A percentile compares a stretch with the other conserved stretches of the same genome.
phyloP scores from a whole-genome alignment of 2,113 vertebrate species.

The Electrona antarctica region DNA sequence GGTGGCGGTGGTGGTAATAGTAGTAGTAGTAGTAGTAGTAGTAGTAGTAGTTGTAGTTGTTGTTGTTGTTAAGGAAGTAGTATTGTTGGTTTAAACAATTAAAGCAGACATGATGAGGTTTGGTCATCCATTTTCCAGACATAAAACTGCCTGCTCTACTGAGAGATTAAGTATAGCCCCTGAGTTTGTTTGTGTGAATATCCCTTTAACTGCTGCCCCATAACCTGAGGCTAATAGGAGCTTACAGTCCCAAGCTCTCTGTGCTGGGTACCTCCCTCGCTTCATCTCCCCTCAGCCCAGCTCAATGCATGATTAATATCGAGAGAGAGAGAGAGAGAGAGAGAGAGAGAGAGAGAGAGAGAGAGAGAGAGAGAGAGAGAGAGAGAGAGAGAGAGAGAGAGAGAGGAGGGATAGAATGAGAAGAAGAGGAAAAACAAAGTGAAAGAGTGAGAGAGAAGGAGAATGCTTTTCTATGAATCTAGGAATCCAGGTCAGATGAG shows the following conservation, averaged over 20 bases:
- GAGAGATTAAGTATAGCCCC: neutral
- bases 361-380: neutral
- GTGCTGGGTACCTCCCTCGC: slow-evolving; percentile 18
- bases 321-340: neutral
- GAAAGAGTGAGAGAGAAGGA: neutral
- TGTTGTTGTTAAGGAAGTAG: no score
- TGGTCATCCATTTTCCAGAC: neutral
- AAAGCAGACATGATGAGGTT: no score
- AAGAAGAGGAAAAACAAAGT: neutral
- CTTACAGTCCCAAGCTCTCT: slow-evolving; percentile 2
- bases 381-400: slow-evolving; percentile 2
- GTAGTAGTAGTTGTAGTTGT: no score
- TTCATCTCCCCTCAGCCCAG: slow-evolving; percentile 5
- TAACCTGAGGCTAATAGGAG: slow-evolving; percentile 40
- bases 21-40: no score
- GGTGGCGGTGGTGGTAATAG: no score
- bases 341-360: neutral
- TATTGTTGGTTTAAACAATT: no score
- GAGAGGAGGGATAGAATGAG: slow-evolving; percentile 27
- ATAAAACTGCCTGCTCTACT: neutral
- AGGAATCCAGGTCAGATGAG: slow-evolving; percentile 61
- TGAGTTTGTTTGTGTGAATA: neutral
- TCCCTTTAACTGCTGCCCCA: slow-evolving; percentile 25
- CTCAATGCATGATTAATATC: slow-evolving; percentile 62
- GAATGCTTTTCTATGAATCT: neutral